phyloP scores from a whole-genome alignment of 1,140 invertebrate genomes.

The Microplitis mediator region DNA sequence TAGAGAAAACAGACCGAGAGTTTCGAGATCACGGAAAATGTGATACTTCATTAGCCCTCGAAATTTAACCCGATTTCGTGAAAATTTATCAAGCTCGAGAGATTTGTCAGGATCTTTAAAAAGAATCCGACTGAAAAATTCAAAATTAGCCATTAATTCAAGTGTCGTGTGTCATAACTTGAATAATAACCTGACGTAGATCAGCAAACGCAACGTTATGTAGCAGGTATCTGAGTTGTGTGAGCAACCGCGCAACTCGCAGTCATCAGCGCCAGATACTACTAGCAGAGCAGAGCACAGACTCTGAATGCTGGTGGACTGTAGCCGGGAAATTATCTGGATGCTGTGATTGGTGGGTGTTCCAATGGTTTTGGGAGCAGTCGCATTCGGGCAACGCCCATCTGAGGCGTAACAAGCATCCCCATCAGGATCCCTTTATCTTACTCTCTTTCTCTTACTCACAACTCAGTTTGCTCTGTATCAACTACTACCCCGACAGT shows the following conservation, averaged over 20 bases:
- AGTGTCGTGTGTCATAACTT: too few species aligned
- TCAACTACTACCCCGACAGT: neutral
- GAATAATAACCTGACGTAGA: too few species aligned
- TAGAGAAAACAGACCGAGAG: neutral
- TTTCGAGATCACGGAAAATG: neutral
- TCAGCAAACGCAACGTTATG: too few species aligned
- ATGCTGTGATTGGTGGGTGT: constrained; percentile 33
- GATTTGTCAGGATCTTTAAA: too few species aligned
- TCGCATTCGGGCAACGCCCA: constrained; percentile 43
- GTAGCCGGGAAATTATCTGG: neutral
- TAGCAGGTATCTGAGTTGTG: too few species aligned
- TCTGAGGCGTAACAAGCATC: constrained; percentile 45
- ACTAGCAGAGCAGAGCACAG: neutral
- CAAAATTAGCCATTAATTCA: too few species aligned
- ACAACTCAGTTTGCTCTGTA: constrained; percentile 33
- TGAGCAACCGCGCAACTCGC: constrained; percentile 10
- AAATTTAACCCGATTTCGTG: too few species aligned
- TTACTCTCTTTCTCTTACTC: constrained; percentile 21
- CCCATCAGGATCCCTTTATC: constrained; percentile 12
- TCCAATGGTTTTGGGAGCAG: constrained; percentile 38
- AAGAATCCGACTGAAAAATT: too few species aligned
- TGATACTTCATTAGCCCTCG: neutral
- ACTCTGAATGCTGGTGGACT: neutral
- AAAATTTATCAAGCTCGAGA: too few species aligned
- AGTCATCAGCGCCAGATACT: neutral